Evolutionary conservation across 2,113 vertebrate genomes (phyloP).

Genomic region (Thamnophis sirtalis): DNA sequence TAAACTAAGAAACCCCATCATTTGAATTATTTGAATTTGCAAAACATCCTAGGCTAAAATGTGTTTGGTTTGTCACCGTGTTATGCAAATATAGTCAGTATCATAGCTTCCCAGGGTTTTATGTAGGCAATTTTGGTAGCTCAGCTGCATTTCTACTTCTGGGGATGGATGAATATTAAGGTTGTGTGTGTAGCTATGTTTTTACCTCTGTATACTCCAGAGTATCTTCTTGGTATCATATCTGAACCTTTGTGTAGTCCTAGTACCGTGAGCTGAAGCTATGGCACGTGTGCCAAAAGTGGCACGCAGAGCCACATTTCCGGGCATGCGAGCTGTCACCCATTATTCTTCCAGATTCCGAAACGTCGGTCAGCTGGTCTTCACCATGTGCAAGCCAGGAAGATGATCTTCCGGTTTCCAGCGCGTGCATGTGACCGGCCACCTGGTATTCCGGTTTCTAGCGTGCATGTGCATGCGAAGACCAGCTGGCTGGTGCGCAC

Average conservation of each 20-base stretch:
- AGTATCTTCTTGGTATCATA: background rate
- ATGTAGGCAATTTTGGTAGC: background rate
- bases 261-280: background rate
- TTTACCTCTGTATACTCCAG: background rate
- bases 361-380: too few relatives aligned
- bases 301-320: too few relatives aligned
- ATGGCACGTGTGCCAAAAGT: too few relatives aligned
- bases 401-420: too few relatives aligned
- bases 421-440: too few relatives aligned
- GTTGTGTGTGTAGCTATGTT: background rate
- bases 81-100: background rate
- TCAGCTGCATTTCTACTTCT: background rate
- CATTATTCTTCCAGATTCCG: too few relatives aligned
- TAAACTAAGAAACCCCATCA: background rate
- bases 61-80: background rate
- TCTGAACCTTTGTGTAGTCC: background rate
- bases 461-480: too few relatives aligned
- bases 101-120: background rate
- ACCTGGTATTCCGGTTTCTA: too few relatives aligned
- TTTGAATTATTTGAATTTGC: background rate
- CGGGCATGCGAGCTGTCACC: too few relatives aligned
- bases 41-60: background rate
- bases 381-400: too few relatives aligned
- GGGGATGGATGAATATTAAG: background rate
- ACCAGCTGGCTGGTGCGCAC: too few relatives aligned